phyloP scores from a whole-genome alignment of 2,113 vertebrate genomes.

The Semnornis frantzii region DNA sequence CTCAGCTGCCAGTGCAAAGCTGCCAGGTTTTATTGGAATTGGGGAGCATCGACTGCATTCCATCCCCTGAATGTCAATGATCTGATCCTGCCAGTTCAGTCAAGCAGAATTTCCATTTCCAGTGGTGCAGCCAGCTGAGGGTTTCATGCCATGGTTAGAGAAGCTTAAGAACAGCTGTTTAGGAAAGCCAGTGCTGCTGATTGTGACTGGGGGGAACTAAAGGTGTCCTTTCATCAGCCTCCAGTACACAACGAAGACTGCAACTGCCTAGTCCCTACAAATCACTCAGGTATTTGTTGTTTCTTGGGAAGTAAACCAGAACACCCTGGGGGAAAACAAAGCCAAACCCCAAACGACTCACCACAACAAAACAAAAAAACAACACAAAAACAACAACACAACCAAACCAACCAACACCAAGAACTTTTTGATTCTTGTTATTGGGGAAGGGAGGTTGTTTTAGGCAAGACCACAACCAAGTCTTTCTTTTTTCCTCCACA shows the following conservation, averaged over 20 bases:
- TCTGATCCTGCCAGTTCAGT: not conserved
- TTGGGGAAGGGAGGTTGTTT: not conserved
- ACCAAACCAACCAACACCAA: not conserved
- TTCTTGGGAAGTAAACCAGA: not conserved
- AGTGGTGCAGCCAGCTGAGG: not conserved
- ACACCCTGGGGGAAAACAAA: not conserved
- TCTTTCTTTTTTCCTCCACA: not conserved
- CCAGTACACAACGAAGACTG: not conserved
- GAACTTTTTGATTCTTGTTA: not conserved
- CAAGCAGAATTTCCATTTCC: not conserved
- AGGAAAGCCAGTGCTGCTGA: not conserved
- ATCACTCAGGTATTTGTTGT: not conserved
- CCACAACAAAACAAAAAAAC: not conserved
- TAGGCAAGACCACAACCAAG: not conserved
- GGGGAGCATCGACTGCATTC: not conserved
- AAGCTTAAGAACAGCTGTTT: not conserved
- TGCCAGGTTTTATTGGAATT: slow-evolving; percentile 5
- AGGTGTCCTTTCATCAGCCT: not conserved
- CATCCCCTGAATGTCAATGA: not conserved
- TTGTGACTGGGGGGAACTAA: not conserved
- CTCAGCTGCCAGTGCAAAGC: not conserved
- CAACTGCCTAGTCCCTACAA: not conserved
- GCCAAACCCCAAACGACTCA: too few relatives aligned
- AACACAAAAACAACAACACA: not conserved
- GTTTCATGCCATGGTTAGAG: not conserved